A percentile compares a stretch with the other conserved stretches of the same genome.
phyloP scores from a whole-genome alignment of 2,113 vertebrate genomes.

The Siniperca knerii region DNA sequence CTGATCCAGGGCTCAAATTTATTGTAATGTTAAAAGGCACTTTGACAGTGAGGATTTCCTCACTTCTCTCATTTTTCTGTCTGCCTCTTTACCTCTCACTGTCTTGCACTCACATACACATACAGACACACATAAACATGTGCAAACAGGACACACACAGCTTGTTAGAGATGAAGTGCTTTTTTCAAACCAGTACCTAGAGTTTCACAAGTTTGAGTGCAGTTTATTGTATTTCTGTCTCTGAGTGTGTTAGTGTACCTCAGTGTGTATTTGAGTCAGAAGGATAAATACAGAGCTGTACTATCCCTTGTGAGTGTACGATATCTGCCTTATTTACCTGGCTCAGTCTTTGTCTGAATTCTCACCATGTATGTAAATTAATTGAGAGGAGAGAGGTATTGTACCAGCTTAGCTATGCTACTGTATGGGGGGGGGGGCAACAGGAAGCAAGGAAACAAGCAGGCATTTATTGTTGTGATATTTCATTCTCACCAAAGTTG shows the following conservation, averaged over 20 bases:
- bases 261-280: conserved; percentile 14
- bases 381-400: not conserved
- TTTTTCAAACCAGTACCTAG: conserved; percentile 49
- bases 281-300: conserved; percentile 31
- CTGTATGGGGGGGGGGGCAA: too few relatives aligned
- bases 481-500: too few relatives aligned
- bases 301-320: conserved; percentile 30
- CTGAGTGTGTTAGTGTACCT: conserved; percentile 3
- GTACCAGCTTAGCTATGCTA: too few relatives aligned
- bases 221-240: conserved; percentile 48
- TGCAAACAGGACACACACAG: not conserved
- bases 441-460: too few relatives aligned
- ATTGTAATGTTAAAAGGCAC: not conserved
- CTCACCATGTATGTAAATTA: conserved; percentile 31
- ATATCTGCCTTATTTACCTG: conserved; percentile 49
- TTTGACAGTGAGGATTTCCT: not conserved
- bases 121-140: not conserved
- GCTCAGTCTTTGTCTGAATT: conserved; percentile 18
- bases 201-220: conserved; percentile 43
- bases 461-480: too few relatives aligned
- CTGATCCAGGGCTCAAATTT: not conserved
- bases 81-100: not conserved
- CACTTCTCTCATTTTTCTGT: conserved; percentile 17
- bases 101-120: not conserved
- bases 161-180: conserved; percentile 44